Percentiles rank a stretch among this genome's conserved stretches.
Conservation (phyloP, 2,113 vertebrate species). For the Entomyzon cyanotis region DNA sequence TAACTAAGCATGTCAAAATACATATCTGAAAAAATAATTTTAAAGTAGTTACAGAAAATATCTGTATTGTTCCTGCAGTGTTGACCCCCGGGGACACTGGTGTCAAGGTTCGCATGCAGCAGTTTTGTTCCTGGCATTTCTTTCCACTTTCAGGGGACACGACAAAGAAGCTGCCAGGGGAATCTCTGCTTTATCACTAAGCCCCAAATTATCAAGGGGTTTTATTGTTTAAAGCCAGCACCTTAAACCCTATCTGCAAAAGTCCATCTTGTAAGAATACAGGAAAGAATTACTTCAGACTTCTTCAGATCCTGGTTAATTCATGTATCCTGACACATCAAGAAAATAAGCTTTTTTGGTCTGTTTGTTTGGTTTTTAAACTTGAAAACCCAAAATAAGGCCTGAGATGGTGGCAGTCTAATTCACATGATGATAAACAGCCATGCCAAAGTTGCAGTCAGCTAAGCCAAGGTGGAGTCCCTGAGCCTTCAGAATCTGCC, state of each 20-base stretch:
- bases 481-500: neutral
- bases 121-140: fast-evolving
- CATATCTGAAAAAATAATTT: neutral
- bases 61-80: neutral
- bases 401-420: neutral
- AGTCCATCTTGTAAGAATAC: neutral
- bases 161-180: neutral
- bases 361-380: neutral
- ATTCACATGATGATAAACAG: neutral
- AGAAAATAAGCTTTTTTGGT: neutral
- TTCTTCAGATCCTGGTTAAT: neutral
- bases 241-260: neutral
- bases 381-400: neutral
- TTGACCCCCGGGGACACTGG: neutral
- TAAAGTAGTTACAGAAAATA: neutral
- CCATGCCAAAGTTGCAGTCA: neutral
- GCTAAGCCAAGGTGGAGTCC: neutral
- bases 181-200: neutral
- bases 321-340: neutral
- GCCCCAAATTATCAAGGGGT: neutral
- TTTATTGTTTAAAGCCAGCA: neutral
- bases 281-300: neutral
- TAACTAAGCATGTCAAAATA: neutral
- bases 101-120: neutral
- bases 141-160: neutral